Base-by-base conservation (phyloP, 2,113 vertebrate genomes). In the Ursus arctos region DNA sequence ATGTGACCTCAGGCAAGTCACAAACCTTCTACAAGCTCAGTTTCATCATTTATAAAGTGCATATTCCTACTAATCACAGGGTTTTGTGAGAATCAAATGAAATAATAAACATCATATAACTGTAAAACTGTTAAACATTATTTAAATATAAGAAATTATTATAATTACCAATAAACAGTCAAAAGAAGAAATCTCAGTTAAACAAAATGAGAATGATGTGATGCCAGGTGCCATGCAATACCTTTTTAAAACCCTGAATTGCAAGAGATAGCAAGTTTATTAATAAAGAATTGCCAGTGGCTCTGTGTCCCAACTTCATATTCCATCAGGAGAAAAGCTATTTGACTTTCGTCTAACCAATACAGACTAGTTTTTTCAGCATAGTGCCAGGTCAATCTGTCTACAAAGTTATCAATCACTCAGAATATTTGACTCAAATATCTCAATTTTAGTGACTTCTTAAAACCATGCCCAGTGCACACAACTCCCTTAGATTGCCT, bases 11-110 rank as follows among this genome's bases (percentile, higher is more conserved):
- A 71, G 15, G 53, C 11, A 95, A 93, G 18, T 59, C 65, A 91
- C 4, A 84, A 5, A 88, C 81, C 4, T 47, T 74, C 31, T 51
- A 59, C 7, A 33, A 26, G 61, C 7, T 74, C 19, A 71, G 26
- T 43, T 95, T 95, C 13, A 61, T 76, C 31, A 95, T 47, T 96
- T 95, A 51, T 61, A 55, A 82, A 76, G 43, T 82, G 7, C 22
- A 59, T 63, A 63, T 40, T 89, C 6, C 4, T 47, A 94, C 3
- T 18, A 94, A 53, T 71, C 47, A 88, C 6, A 95, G 22, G 26
- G 19, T 33, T 61, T 95, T 85, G 18, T 92, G 77, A 69, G 3
- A 13, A 53, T 15, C 51, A 71, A 88, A 80, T 94, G 9, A 79
- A 95, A 80, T 49, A 81, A 69, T 43, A 84, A 92, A 71, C 22